Percentiles rank a stretch among this genome's conserved stretches.
Conservation (phyloP, 2,797 vertebrate genomes). For the Centroberyx gerrardi region DNA sequence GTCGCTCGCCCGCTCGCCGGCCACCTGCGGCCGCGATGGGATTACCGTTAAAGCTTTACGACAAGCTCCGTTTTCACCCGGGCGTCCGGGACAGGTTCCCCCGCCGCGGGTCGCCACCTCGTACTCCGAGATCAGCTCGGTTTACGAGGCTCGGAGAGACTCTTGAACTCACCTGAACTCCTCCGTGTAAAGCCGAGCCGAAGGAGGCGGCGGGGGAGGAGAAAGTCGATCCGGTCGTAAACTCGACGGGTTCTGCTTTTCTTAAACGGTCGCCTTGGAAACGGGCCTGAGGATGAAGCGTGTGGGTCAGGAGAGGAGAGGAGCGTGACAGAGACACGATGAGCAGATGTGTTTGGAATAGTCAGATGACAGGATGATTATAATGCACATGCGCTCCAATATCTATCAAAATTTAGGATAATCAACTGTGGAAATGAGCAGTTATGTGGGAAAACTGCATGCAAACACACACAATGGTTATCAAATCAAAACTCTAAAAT, state of each 20-base stretch:
- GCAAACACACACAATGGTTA: no score
- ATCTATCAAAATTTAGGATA: no score
- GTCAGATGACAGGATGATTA: no score
- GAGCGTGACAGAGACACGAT: no score
- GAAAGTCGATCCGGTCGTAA: constrained; percentile 48
- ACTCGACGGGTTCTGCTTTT: constrained; percentile 28
- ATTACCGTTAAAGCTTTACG: constrained; percentile 61
- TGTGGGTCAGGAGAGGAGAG: constrained; percentile 17
- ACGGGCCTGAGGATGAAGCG: constrained; percentile 6
- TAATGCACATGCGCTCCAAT: no score
- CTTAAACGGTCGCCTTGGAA: background rate
- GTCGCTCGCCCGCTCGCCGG: constrained; percentile 23
- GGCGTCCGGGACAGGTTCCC: no score
- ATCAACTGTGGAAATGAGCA: no score
- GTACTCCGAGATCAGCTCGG: constrained; percentile 11
- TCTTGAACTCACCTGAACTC: constrained; percentile 25
- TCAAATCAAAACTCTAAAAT: no score
- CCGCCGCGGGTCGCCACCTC: constrained; percentile 21
- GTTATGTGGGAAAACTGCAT: no score
- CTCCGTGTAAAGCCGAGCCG: background rate
- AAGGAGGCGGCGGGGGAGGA: background rate
- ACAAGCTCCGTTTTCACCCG: constrained; percentile 27
- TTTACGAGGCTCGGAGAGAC: constrained; percentile 43
- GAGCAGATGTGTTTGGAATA: no score
- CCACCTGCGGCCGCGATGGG: constrained; percentile 57